Base-by-base conservation (phyloP, 2,888 invertebrate species). In the Tenthredo mesomela region DNA sequence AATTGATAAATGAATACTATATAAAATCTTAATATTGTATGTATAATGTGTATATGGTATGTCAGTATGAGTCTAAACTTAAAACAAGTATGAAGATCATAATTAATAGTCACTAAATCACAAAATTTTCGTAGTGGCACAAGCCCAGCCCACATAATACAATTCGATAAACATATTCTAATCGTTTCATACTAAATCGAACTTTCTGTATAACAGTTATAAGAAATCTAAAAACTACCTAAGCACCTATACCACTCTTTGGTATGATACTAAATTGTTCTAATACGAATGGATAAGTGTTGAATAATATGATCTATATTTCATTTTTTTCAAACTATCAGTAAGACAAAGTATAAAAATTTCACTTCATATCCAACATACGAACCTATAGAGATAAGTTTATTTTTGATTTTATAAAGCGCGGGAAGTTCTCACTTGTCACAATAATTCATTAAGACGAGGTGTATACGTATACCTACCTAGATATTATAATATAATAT, bases 341-440 rank as follows among this genome's bases (percentile, higher is more conserved):
- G 29, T 67, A 67, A 67, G 67, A 33, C 67, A 67, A 67, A 67
- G 67, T 67, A 67, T 67, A 67, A 67, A 47, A 67, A 67, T 33
- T 67, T 67, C 33, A 67, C 29, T 33, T 15, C 18, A 33, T 18
- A 33, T 18, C 33, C 33, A 67, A 18, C 33, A 67, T 33, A 33
- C 67, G 33, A 33, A 67, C 67, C 67, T 33, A 67, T 33, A 67
- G 54, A 54, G 54, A 54, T 67, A 67, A 10, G 67, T 33, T 67
- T 33, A 67, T 67, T 33, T 67, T 67, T 67, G 67, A 67, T 67
- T 67, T 67, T 33, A 6, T 67, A 33, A 67, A 33, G 33, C 67
- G 15, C 67, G 15, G 61, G 18, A 33, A 67, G 67, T 18, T 67
- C 67, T 67, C 33, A 67, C 67, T 67, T 67, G 67, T 67, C 33